Evolutionary conservation across 2,797 vertebrate genomes (phyloP).

Genomic region (Mus spretus): DNA sequence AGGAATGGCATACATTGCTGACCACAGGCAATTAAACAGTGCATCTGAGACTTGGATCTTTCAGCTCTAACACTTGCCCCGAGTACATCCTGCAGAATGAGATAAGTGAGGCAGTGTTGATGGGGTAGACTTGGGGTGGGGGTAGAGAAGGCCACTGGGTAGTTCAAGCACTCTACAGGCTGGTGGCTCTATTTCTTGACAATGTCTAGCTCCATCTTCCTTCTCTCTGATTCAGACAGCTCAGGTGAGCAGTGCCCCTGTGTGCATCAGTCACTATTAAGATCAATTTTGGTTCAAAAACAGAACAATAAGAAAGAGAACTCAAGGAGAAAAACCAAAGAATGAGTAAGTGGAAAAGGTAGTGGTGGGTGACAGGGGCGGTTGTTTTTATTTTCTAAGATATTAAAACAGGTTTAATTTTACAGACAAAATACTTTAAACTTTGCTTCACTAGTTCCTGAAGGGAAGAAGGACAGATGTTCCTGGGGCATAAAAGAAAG

Average conservation of each 20-base stretch:
- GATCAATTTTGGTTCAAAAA: conserved; percentile 19
- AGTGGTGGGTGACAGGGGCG: neutral
- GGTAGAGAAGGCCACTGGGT: neutral
- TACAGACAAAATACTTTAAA: neutral
- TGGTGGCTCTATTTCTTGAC: conserved; percentile 43
- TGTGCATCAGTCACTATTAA: conserved; percentile 33
- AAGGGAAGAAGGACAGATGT: neutral
- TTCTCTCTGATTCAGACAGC: conserved; percentile 44
- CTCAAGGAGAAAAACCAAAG: neutral
- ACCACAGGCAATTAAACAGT: neutral
- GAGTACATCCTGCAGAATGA: neutral
- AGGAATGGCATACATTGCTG: neutral
- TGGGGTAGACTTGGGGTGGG: neutral
- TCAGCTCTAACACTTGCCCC: neutral
- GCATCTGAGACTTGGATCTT: neutral
- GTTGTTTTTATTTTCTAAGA: conserved; percentile 23
- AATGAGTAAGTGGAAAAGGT: neutral
- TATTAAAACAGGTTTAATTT: neutral
- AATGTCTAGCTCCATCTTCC: conserved; percentile 35
- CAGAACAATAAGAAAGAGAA: neutral
- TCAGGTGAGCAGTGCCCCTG: neutral
- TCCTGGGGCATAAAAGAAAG: neutral
- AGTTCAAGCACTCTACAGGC: conserved; percentile 28
- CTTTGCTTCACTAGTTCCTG: neutral
- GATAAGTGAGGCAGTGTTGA: neutral